Evolutionary conservation across 2,113 vertebrate genomes (phyloP).

Genomic region (Peromyscus leucopus): DNA sequence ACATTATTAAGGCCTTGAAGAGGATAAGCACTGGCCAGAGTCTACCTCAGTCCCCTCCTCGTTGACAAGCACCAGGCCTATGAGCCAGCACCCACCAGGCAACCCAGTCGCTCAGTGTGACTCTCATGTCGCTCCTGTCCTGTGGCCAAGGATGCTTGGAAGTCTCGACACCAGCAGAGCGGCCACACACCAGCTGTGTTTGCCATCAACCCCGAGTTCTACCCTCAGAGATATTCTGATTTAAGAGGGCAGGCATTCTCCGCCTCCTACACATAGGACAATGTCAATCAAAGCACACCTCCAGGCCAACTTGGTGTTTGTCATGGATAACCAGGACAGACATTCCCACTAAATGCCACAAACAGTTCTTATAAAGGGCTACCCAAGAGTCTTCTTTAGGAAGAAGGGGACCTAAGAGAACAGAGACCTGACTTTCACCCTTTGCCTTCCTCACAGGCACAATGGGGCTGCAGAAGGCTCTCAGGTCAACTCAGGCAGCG

Average conservation of each 20-base stretch:
- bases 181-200: background rate
- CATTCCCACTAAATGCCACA: too few relatives aligned
- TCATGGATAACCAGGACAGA: background rate
- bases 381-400: background rate
- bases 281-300: background rate
- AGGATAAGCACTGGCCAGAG: too few relatives aligned
- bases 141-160: background rate
- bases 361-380: background rate
- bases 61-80: background rate
- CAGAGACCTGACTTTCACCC: background rate
- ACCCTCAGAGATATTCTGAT: background rate
- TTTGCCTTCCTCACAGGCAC: background rate
- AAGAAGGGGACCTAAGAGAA: background rate
- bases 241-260: background rate
- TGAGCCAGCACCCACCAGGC: background rate
- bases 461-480: background rate
- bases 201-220: background rate
- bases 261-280: background rate
- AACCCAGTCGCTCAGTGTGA: background rate
- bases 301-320: rapidly evolving
- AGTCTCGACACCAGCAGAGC: rapidly evolving
- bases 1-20: background rate
- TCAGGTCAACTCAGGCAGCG: background rate
- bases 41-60: background rate
- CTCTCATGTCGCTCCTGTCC: background rate